Base-by-base conservation (phyloP, 2,888 invertebrate genomes). In the Polydesmus complanatus region DNA sequence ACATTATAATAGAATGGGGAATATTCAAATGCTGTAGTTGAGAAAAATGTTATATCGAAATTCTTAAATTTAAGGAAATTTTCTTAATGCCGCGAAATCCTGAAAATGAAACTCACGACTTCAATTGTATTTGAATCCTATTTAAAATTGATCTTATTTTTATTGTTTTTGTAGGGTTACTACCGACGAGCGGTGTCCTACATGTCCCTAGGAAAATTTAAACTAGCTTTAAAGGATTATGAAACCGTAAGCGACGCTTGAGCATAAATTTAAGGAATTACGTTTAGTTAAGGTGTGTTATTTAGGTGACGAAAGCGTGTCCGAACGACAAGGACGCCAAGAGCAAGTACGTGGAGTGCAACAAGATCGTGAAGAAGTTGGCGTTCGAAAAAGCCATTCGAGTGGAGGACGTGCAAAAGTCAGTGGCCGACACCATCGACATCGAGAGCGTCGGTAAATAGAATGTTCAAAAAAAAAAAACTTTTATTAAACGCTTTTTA, bases 361-460 rank as follows among this genome's bases (percentile, higher is more conserved):
- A 84, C 73, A 98, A 97, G 78, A 90, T 98, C 70, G 88, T 96
- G 8, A 90, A 88, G 73, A 87, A 88, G 78, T 80, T 90, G 68
- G 94, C 95, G 8, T 98, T 98, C 76, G 92, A 95, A 73, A 90
- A 89, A 73, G 98, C 98, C 14, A 98, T 98, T 70, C 84, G 95
- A 1, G 88, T 91, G 1, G 94, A 97, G 69, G 88, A 90, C 68
- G 84, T 83, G 56, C 88, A 87, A 71, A 87, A 86, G 67, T 85
- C 85, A 69, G 83, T 96, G 67, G 86, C 92, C 0, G 93, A 95
- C 71, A 82, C 83, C 66, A 87, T 91, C 68, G 86, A 95, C 75
- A 78, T 95, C 69, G 93, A 95, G 69, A 81, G 83, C 67, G 94
- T 96, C 85, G 83, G 93, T 92, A 69, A 67, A 69, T 68, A 50